A percentile compares a stretch with the other conserved stretches of the same genome.
These are phyloP conservation scores for Alligator mississippiensis DNA, from an alignment of 2,113 vertebrate genomes.

Conservation along the genomic window DNA sequence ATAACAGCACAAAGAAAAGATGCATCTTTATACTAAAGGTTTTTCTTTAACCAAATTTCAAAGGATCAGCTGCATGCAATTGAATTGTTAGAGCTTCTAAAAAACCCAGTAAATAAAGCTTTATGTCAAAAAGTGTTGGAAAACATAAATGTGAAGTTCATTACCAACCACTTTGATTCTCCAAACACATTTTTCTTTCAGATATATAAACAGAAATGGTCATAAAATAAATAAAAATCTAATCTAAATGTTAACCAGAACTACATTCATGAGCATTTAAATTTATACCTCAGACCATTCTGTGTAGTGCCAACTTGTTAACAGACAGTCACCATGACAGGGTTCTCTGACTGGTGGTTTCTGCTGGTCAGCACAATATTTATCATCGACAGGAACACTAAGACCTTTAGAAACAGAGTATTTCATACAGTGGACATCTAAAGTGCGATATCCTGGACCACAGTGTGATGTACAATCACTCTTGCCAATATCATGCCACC, in stretches of 20 bases:
- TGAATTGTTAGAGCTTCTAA: not conserved
- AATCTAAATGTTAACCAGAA: not conserved
- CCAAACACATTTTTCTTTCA: not conserved
- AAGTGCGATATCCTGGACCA: slow-evolving; percentile 86
- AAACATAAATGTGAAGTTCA: not conserved
- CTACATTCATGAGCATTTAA: not conserved
- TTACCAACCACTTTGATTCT: not conserved
- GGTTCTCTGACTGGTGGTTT: slow-evolving; percentile 88
- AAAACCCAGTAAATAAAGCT: not conserved
- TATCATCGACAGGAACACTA: slow-evolving; percentile 82
- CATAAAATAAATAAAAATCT: not conserved
- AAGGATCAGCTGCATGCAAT: not conserved
- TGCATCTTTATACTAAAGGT: not conserved
- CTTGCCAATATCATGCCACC: slow-evolving; percentile 90
- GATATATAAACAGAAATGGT: not conserved
- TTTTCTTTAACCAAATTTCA: not conserved
- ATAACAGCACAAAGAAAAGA: not conserved
- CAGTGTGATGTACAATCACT: slow-evolving; percentile 93
- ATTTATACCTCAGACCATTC: slow-evolving; percentile 92
- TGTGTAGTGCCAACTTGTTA: slow-evolving; percentile 92
- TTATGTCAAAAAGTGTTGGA: not conserved
- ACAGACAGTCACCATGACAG: slow-evolving; percentile 90
- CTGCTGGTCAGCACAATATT: slow-evolving; percentile 80
- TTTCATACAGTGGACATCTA: slow-evolving; percentile 91
- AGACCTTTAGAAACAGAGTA: slow-evolving; percentile 84